phyloP scores from a whole-genome alignment of 2,113 vertebrate species.

The Antennarius striatus region DNA sequence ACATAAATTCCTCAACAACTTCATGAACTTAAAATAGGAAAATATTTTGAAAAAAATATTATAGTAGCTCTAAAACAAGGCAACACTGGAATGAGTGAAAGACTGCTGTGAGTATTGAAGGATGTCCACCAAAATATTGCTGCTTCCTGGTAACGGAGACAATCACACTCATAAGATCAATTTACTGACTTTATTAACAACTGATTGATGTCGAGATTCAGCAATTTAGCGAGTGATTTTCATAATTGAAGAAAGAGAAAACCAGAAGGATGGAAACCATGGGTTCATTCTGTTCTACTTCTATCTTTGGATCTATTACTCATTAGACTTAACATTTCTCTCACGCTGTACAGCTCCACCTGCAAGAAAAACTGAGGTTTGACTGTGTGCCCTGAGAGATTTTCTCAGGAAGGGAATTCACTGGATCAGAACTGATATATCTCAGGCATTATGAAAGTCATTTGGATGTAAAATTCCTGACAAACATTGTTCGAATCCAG shows the following conservation, averaged over 20 bases:
- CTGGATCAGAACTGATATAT: constrained; percentile 33
- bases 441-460: constrained; percentile 29
- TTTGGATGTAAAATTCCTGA: constrained; percentile 24
- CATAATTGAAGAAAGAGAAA: not conserved
- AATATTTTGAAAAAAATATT: too few species aligned
- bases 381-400: not conserved
- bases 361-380: constrained; percentile 5
- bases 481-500: constrained; percentile 21
- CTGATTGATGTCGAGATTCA: not conserved
- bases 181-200: not conserved
- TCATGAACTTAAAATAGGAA: too few species aligned
- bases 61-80: too few species aligned
- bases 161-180: too few species aligned
- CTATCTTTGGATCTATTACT: not conserved
- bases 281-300: not conserved
- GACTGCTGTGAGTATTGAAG: too few species aligned
- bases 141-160: too few species aligned
- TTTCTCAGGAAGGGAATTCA: not conserved
- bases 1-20: too few species aligned
- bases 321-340: not conserved
- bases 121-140: too few species aligned
- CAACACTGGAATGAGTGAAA: too few species aligned
- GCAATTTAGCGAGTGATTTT: not conserved
- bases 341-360: not conserved
- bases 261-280: not conserved